phyloP scores from a whole-genome alignment of 2,113 vertebrate genomes.

The Sitta europaea region DNA sequence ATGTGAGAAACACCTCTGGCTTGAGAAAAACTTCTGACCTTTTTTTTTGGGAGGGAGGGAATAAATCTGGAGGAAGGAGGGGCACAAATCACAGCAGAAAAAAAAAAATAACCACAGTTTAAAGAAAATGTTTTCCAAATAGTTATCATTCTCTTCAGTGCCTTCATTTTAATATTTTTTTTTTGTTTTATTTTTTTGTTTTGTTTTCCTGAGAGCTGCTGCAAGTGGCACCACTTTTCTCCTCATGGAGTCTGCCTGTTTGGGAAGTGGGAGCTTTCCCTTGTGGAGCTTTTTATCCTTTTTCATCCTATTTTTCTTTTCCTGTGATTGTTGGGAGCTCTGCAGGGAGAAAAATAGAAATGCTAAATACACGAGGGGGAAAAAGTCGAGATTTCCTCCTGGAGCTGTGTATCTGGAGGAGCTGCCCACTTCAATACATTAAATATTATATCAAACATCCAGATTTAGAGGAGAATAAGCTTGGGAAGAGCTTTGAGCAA shows the following conservation, averaged over 20 bases:
- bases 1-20: not conserved
- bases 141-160: not conserved
- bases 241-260: fast-evolving
- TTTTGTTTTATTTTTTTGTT: no score
- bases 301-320: not conserved
- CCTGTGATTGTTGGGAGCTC: not conserved
- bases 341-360: no score
- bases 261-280: not conserved
- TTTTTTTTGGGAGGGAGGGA: not conserved
- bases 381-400: not conserved
- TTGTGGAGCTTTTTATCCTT: not conserved
- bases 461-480: not conserved
- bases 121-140: not conserved
- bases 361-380: not conserved
- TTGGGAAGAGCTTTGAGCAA: not conserved
- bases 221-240: not conserved
- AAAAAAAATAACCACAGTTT: not conserved
- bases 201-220: not conserved
- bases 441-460: not conserved
- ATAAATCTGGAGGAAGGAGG: not conserved
- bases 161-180: not conserved
- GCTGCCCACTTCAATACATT: not conserved
- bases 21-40: not conserved
- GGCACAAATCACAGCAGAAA: not conserved
- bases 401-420: not conserved